These are phyloP conservation scores for Lithosia quadra DNA, from an alignment of 2,888 invertebrate species.

Conservation along the genomic window DNA sequence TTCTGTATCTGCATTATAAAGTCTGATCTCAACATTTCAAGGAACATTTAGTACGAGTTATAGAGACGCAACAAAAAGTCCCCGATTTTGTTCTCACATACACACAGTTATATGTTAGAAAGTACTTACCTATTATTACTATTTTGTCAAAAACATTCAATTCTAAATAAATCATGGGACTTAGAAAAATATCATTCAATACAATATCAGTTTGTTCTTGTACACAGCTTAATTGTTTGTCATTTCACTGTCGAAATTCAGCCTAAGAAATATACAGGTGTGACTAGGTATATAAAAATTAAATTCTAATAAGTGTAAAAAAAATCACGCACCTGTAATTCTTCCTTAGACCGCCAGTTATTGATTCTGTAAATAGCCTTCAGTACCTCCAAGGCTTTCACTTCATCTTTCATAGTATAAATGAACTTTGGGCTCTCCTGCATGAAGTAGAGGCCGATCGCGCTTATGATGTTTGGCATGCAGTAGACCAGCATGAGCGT, in stretches of 20 bases:
- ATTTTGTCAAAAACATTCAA: too few relatives aligned
- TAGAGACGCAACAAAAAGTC: neutral
- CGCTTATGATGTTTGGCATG: conserved; percentile 88
- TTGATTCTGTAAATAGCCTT: conserved; percentile 69
- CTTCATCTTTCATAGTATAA: conserved; percentile 85
- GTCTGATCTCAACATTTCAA: neutral
- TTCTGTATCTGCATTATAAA: neutral
- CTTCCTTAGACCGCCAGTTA: conserved; percentile 51
- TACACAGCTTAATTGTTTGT: neutral
- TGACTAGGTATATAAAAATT: neutral
- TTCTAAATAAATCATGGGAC: too few relatives aligned
- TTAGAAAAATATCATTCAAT: too few relatives aligned
- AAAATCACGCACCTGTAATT: conserved; percentile 59
- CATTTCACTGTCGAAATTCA: neutral
- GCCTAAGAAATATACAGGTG: neutral
- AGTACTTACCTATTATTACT: too few relatives aligned
- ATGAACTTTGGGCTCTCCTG: conserved; percentile 93
- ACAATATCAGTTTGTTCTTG: too few relatives aligned
- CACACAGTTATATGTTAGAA: too few relatives aligned
- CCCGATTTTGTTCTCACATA: too few relatives aligned
- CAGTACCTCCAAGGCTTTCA: conserved; percentile 83
- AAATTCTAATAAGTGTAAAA: neutral
- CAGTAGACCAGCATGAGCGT: conserved; percentile 89
- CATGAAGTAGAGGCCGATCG: conserved; percentile 84
- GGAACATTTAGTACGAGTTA: neutral